Evolutionary conservation across 2,888 invertebrate species (phyloP).

Genomic region (Cataglyphis cursor): DNA sequence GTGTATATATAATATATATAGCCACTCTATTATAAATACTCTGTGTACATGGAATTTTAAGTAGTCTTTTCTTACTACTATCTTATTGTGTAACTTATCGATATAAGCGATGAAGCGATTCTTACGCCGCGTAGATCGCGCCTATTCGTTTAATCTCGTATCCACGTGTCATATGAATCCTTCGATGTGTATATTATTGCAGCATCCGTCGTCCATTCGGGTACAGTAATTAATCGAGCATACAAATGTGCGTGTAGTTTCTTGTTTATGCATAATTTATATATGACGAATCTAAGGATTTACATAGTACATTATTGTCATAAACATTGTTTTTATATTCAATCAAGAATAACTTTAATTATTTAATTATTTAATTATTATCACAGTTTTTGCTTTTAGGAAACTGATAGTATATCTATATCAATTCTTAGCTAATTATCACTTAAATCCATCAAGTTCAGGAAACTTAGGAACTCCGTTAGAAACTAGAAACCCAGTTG

Average conservation of each 20-base stretch:
- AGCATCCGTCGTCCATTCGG: constrained; percentile 52
- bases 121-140: constrained; percentile 61
- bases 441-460: background rate
- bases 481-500: background rate
- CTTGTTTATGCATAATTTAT: background rate
- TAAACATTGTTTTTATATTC: background rate
- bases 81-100: constrained; percentile 73
- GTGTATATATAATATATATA: constrained; percentile 24
- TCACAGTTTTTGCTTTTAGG: background rate
- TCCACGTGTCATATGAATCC: constrained; percentile 63
- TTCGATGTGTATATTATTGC: constrained; percentile 54
- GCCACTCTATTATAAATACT: constrained; percentile 69
- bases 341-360: background rate
- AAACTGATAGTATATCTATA: background rate
- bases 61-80: constrained; percentile 76
- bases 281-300: constrained; percentile 14
- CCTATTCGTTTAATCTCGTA: constrained; percentile 27
- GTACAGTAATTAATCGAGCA: constrained; percentile 38
- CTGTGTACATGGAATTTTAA: constrained; percentile 75
- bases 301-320: background rate
- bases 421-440: constrained; percentile 8
- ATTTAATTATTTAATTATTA: background rate
- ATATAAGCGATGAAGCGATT: constrained; percentile 62
- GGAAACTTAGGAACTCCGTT: background rate
- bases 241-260: constrained; percentile 7